Evolutionary conservation across 2,113 vertebrate species (phyloP).

Genomic region (Perognathus longimembris): DNA sequence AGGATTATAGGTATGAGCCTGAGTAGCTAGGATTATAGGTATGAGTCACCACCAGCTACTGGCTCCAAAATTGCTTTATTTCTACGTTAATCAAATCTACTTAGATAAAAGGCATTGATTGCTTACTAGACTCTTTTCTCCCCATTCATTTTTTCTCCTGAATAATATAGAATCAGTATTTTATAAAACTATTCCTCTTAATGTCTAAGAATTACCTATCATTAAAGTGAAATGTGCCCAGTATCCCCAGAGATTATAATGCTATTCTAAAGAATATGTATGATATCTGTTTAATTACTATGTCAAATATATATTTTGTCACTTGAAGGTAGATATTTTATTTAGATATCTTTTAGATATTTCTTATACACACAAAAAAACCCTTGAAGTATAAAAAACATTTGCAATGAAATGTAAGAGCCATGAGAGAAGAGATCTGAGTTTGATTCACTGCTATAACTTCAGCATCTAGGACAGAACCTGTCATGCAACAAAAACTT

Average conservation of each 20-base stretch:
- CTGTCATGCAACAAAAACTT: background rate
- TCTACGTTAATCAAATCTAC: constrained; percentile 7
- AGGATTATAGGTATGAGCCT: too few species aligned
- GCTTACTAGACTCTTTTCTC: background rate
- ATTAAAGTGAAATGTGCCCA: constrained; percentile 47
- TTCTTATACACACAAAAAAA: constrained; percentile 36
- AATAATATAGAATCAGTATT: constrained; percentile 27
- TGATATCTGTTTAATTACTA: background rate
- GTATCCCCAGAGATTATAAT: constrained; percentile 28
- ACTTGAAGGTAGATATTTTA: constrained; percentile 45
- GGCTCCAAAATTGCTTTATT: constrained; percentile 34
- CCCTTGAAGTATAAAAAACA: constrained; percentile 18
- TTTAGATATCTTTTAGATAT: constrained; percentile 12
- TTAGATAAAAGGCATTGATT: constrained; percentile 18
- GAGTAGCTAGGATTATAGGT: too few species aligned
- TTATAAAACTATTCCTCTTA: constrained; percentile 45
- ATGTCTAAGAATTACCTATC: constrained; percentile 32
- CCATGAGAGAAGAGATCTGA: background rate
- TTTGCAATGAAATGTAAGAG: constrained; percentile 1
- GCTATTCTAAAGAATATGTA: constrained; percentile 6
- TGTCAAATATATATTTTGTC: constrained; percentile 20
- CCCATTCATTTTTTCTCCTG: constrained; percentile 20
- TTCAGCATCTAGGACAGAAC: background rate
- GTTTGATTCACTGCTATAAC: background rate
- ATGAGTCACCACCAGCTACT: too few species aligned